Conservation (phyloP, 2,797 vertebrate genomes). For the Melopsittacus undulatus region DNA sequence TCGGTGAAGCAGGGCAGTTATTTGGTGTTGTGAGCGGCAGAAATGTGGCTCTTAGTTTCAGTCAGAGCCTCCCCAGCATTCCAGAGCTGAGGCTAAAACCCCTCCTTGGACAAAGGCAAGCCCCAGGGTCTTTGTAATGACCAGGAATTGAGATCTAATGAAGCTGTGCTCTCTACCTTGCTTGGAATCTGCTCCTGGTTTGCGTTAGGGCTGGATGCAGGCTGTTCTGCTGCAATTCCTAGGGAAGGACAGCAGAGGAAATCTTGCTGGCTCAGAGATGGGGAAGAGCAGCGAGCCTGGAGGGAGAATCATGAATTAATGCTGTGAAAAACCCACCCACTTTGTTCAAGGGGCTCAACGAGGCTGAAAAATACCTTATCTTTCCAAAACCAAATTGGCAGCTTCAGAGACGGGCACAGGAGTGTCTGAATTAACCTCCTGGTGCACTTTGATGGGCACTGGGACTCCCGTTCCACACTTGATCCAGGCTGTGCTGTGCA, state of each 20-base stretch:
- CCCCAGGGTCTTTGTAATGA: background rate
- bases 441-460: background rate
- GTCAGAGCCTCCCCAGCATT: background rate
- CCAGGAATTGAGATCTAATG: fast-evolving
- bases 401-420: background rate
- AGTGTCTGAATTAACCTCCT: background rate
- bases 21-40: background rate
- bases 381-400: background rate
- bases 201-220: background rate
- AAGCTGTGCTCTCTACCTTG: background rate
- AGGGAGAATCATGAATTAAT: background rate
- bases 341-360: background rate
- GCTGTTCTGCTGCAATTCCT: background rate
- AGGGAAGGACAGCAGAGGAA: background rate
- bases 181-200: background rate
- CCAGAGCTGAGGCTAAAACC: background rate
- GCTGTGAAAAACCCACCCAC: background rate
- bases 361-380: background rate
- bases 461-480: too few relatives aligned
- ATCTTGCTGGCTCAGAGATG: background rate
- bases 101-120: background rate
- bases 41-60: background rate
- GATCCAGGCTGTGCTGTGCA: background rate
- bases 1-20: too few relatives aligned
- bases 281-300: fast-evolving